Percentiles rank a stretch among this genome's conserved stretches.
These are phyloP conservation scores for Sitobion miscanthi DNA, from an alignment of 1,140 invertebrate genomes.

Conservation along the genomic window DNA sequence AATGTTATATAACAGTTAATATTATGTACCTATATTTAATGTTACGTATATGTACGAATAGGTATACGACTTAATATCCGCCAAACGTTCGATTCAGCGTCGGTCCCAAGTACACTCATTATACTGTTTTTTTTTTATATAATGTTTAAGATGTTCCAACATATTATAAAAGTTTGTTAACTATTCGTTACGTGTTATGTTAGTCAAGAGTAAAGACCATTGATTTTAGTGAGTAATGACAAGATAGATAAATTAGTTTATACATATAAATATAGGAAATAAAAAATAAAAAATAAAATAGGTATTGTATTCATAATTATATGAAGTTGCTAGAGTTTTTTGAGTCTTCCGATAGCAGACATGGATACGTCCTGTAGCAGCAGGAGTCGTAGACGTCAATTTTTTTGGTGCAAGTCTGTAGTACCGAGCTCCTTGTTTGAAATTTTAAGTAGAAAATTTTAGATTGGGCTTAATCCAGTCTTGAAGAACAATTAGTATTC, in stretches of 20 bases:
- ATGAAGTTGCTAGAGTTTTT: not conserved
- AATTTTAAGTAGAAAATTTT: too few species aligned
- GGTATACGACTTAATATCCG: not conserved
- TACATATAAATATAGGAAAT: not conserved
- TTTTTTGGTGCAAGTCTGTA: not conserved
- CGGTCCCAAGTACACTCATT: not conserved
- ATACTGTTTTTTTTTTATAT: too few species aligned
- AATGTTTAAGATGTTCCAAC: not conserved
- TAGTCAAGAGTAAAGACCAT: not conserved
- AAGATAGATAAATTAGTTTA: not conserved
- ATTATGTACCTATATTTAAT: not conserved
- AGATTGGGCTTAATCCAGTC: too few species aligned
- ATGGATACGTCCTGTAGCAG: not conserved
- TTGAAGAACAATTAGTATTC: too few species aligned
- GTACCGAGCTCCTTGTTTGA: too few species aligned
- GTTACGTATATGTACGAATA: not conserved
- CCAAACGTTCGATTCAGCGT: not conserved
- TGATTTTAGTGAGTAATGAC: not conserved
- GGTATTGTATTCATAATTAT: not conserved
- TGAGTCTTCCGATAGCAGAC: not conserved
- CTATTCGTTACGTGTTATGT: not conserved
- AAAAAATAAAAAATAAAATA: not conserved
- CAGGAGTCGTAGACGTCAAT: too few species aligned
- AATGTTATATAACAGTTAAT: not conserved
- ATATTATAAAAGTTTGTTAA: not conserved